Evolutionary conservation across 2,888 invertebrate genomes (phyloP).

Genomic region (Nomada hirtipes): DNA sequence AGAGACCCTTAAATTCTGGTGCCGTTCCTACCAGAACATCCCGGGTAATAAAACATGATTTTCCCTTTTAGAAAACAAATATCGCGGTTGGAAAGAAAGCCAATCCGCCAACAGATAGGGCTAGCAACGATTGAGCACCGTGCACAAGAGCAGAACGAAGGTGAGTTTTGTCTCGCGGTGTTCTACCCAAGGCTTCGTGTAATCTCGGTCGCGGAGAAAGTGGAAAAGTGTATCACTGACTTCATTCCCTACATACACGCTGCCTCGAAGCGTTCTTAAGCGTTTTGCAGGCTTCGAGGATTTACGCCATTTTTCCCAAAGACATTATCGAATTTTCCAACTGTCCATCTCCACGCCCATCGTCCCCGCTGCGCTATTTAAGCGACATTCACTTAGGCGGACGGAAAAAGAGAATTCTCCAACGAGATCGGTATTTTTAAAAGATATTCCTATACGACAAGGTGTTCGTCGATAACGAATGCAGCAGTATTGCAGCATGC

Average conservation of each 20-base stretch:
- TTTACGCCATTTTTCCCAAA: neutral
- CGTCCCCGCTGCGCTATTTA: neutral
- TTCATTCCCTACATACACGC: conserved; percentile 65
- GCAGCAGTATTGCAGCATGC: conserved; percentile 40
- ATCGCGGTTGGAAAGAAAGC: too few species aligned
- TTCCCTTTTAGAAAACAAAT: too few species aligned
- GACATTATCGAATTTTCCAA: too few species aligned
- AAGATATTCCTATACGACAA: neutral
- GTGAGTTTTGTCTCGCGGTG: conserved; percentile 69
- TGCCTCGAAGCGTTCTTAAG: conserved; percentile 10
- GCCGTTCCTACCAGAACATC: too few species aligned
- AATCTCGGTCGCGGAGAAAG: conserved; percentile 79
- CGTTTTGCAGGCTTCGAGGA: conserved; percentile 12
- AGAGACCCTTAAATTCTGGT: too few species aligned
- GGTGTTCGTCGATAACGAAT: conserved; percentile 36
- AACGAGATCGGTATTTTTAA: neutral
- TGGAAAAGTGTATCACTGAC: conserved; percentile 78
- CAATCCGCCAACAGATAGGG: neutral
- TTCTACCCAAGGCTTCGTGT: conserved; percentile 71
- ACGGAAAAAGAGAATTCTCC: neutral
- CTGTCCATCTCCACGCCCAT: neutral
- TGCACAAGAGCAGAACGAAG: conserved; percentile 60
- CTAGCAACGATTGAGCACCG: conserved; percentile 52
- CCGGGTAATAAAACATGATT: too few species aligned
- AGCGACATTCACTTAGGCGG: too few species aligned